phyloP scores from a whole-genome alignment of 2,888 invertebrate genomes.

The Trichopoda pennipes region DNA sequence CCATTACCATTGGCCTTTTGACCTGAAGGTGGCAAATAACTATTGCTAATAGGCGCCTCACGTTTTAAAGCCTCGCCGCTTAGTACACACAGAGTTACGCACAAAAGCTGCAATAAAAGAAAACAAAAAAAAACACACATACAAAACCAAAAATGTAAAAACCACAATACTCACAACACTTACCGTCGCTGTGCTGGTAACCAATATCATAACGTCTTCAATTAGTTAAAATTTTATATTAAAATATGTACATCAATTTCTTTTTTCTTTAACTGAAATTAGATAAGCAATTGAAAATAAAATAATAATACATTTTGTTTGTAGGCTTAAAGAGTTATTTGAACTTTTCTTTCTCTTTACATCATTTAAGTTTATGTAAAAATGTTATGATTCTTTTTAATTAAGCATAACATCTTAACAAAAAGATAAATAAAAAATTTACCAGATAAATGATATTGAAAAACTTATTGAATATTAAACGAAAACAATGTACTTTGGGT shows the following conservation, averaged over 20 bases:
- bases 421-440: slow-evolving; percentile 1
- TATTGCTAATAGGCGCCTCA: slow-evolving; percentile 79
- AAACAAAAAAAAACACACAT: slow-evolving; percentile 1
- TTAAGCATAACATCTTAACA: not conserved
- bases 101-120: slow-evolving; percentile 71
- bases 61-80: slow-evolving; percentile 77
- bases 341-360: not conserved
- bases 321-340: slow-evolving; percentile 1
- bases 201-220: slow-evolving; percentile 65
- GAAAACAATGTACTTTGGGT: slow-evolving; percentile 3
- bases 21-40: slow-evolving; percentile 79
- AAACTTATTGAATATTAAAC: not conserved
- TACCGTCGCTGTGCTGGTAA: slow-evolving; percentile 72
- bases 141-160: not conserved
- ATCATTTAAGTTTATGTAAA: not conserved
- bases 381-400: no score
- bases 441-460: not conserved
- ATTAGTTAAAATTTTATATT: slow-evolving; percentile 23
- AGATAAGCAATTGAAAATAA: slow-evolving; percentile 34
- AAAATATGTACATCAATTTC: slow-evolving; percentile 33
- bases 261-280: slow-evolving; percentile 54
- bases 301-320: slow-evolving; percentile 8
- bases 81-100: slow-evolving; percentile 73
- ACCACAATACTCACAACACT: slow-evolving; percentile 66
- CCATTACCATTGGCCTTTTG: slow-evolving; percentile 72